A percentile compares a stretch with the other conserved stretches of the same genome.
These are phyloP conservation scores for Cephalopterus ornatus DNA, from an alignment of 2,113 vertebrate species.

Conservation along the genomic window DNA sequence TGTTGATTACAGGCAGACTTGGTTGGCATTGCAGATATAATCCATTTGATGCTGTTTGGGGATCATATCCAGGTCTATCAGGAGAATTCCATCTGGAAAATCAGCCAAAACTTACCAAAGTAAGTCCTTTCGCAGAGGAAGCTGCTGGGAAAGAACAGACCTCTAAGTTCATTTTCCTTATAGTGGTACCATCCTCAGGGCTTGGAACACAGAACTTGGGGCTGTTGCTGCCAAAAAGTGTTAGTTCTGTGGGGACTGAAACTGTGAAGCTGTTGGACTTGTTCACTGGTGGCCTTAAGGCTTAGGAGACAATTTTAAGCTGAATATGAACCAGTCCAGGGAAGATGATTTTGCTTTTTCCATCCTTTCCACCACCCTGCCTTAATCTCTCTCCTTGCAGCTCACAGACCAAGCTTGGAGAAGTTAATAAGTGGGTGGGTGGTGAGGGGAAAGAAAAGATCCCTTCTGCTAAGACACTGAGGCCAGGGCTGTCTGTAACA, in stretches of 20 bases:
- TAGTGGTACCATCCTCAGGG: neutral
- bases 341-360: neutral
- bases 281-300: neutral
- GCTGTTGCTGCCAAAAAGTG: neutral
- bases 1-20: conserved; percentile 83
- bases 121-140: conserved; percentile 60
- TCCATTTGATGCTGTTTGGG: conserved; percentile 80
- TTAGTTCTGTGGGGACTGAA: neutral
- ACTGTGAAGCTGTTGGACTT: neutral
- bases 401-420: neutral
- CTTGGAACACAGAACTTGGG: neutral
- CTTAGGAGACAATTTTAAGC: neutral
- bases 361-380: neutral
- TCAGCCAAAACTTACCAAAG: conserved; percentile 58
- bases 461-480: neutral
- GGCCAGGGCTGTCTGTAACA: neutral
- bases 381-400: neutral
- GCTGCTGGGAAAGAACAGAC: neutral
- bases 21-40: conserved; percentile 81
- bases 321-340: neutral
- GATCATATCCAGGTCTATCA: conserved; percentile 68
- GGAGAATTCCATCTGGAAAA: conserved; percentile 74
- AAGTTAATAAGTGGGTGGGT: neutral
- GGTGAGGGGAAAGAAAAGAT: neutral
- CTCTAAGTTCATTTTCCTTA: neutral